Conservation (phyloP, 2,888 invertebrate species). For the Acleris emargana region DNA sequence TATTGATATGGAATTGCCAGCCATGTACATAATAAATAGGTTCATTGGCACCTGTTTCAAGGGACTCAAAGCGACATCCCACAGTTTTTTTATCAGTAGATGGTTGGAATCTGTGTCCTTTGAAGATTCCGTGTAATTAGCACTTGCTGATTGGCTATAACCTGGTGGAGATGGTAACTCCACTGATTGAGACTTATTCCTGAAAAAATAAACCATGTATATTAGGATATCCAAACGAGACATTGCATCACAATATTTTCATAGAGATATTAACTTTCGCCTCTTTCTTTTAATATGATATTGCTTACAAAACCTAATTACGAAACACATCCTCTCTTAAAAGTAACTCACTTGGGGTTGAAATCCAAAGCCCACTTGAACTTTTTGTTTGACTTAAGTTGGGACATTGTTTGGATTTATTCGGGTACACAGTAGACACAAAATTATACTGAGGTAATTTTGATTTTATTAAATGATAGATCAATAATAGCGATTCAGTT, state of each 20-base stretch:
- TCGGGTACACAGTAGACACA: no score
- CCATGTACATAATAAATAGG: slow-evolving; percentile 99
- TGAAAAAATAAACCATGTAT: slow-evolving; percentile 43
- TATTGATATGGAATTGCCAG: slow-evolving; percentile 99
- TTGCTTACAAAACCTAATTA: background rate
- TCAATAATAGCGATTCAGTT: no score
- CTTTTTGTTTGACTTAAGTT: slow-evolving; percentile 75
- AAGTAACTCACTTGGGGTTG: slow-evolving; percentile 78
- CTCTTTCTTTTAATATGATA: no score
- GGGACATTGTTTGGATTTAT: slow-evolving; percentile 58
- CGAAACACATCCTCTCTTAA: background rate
- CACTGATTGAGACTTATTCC: slow-evolving; percentile 56
- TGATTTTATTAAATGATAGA: no score
- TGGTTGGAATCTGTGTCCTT: slow-evolving; percentile 93
- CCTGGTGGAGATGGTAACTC: slow-evolving; percentile 93
- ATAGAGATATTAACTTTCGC: no score
- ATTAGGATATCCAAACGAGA: no score
- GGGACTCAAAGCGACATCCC: slow-evolving; percentile 98
- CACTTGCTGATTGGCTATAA: slow-evolving; percentile 88
- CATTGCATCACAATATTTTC: no score
- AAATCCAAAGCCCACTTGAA: slow-evolving; percentile 87
- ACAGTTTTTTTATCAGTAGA: slow-evolving; percentile 95
- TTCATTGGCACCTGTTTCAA: slow-evolving; percentile 99
- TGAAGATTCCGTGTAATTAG: slow-evolving; percentile 90
- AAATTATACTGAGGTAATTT: no score